phyloP scores from a whole-genome alignment of 2,888 invertebrate species.

The Eulithis prunata region DNA sequence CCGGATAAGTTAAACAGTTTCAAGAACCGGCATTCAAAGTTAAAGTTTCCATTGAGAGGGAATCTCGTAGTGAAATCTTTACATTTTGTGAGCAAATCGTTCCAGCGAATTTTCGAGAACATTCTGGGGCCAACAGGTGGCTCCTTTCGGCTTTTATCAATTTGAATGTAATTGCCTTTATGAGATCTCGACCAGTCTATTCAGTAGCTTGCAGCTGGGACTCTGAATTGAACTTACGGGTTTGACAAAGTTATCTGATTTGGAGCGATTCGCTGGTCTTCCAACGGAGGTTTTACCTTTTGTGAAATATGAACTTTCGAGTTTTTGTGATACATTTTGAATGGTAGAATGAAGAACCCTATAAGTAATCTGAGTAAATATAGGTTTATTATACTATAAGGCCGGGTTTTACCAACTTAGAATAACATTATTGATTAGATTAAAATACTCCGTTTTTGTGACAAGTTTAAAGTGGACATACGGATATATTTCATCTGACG shows the following conservation, averaged over 20 bases:
- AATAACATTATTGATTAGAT: too few species aligned
- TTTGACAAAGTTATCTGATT: constrained; percentile 42
- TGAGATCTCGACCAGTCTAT: constrained; percentile 43
- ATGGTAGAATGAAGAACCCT: neutral
- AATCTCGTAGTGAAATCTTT: constrained; percentile 31
- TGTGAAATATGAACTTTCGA: constrained; percentile 8
- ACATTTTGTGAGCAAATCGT: constrained; percentile 28
- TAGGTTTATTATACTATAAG: too few species aligned
- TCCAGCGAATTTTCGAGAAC: constrained; percentile 59
- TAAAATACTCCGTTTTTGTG: too few species aligned
- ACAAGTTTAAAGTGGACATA: too few species aligned
- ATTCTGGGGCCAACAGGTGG: constrained; percentile 75
- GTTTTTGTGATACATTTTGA: constrained; percentile 14
- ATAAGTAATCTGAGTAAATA: too few species aligned
- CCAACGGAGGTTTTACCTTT: constrained; percentile 25
- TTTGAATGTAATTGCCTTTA: constrained; percentile 74
- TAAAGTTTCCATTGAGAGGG: constrained; percentile 17
- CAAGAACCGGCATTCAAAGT: constrained; percentile 21
- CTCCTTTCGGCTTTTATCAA: constrained; percentile 60
- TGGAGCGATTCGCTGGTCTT: constrained; percentile 20
- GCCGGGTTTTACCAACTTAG: too few species aligned
- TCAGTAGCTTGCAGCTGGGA: constrained; percentile 41
- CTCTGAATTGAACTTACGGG: constrained; percentile 32
- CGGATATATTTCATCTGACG: too few species aligned
- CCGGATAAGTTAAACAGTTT: constrained; percentile 19